phyloP scores from a whole-genome alignment of 2,113 vertebrate genomes.

The Bujurquina vittata region DNA sequence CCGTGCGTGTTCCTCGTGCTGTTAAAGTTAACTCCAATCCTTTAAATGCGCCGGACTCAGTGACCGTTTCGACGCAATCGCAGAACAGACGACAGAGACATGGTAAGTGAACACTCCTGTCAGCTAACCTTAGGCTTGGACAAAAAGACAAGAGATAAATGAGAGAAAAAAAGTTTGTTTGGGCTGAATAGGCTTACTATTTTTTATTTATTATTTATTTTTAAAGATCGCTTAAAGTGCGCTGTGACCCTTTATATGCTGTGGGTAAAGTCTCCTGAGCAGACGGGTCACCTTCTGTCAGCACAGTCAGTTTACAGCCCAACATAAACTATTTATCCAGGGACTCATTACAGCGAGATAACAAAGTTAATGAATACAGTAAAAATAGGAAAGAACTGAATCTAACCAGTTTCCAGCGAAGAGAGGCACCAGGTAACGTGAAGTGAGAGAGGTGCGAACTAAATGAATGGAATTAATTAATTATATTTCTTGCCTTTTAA shows the following conservation, averaged over 20 bases:
- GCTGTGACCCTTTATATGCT: neutral
- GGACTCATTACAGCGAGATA: neutral
- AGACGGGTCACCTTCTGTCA: neutral
- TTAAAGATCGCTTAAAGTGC: neutral
- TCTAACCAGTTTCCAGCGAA: neutral
- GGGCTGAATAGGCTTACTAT: neutral
- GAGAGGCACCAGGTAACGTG: neutral
- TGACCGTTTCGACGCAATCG: constrained; percentile 40
- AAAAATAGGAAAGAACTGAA: neutral
- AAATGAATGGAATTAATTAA: neutral
- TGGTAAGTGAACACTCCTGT: constrained; percentile 58
- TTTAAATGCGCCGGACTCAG: constrained; percentile 43
- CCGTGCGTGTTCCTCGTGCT: constrained; percentile 17
- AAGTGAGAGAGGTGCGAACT: neutral
- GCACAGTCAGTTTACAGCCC: neutral
- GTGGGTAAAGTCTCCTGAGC: constrained; percentile 6
- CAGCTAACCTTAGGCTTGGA: neutral
- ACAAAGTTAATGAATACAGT: neutral
- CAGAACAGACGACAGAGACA: constrained; percentile 38
- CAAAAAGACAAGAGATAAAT: neutral
- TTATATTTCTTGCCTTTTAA: neutral
- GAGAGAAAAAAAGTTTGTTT: neutral
- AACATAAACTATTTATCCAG: neutral
- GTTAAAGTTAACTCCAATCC: neutral
- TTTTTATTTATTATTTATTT: neutral